Base-by-base conservation (phyloP, 2,113 vertebrate species). In the Sylvilagus bachmani region DNA sequence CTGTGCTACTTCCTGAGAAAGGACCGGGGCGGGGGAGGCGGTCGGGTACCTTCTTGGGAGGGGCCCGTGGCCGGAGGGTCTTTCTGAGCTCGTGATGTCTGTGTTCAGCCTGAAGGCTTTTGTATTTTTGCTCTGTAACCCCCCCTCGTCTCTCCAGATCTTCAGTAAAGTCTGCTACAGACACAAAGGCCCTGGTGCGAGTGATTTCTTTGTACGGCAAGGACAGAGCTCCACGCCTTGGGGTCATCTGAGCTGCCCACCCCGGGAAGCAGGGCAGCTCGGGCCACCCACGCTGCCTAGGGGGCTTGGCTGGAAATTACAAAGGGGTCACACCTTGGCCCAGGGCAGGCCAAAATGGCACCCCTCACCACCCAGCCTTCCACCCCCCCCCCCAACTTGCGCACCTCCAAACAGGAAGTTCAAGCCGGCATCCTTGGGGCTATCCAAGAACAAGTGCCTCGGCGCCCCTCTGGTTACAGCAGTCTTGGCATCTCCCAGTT, bases 51-150 rank as follows among this genome's bases (percentile, higher is more conserved):
- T 61, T 83, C 0, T 0, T 2, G 2, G 81, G 10, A 11, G 61
- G 67, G 7, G 13, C 77, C 24, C 36, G 33, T 14, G 66, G 55
- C 29, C 22, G 25, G 31, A 38, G 49, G n/a, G 58, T 71, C 73
- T 70, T 67, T 64, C 13, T 27, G 80, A 66, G 77, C 27, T 91
- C 7, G n/a, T 69, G 58, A 51, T 94, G 66, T 96, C 89, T 75
- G 25, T 62, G 55, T 33, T 89, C 70, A 89, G n/a, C 17, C 21
- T 81, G 22, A 70, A 80, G 64, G 83, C 31, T 96, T 97, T 96
- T 97, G 95, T 96, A 96, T 64, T 95, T 95, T 94, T 96, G 93
- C 89, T 94, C n/a, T 96, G 95, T 96, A 95, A 89, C 73, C 53
- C 31, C 31, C 82, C 74, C 86, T 82, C 67, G 16, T 83, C 51